Conservation (phyloP, 2,113 vertebrate species). For the Pomatostomus ruficeps region DNA sequence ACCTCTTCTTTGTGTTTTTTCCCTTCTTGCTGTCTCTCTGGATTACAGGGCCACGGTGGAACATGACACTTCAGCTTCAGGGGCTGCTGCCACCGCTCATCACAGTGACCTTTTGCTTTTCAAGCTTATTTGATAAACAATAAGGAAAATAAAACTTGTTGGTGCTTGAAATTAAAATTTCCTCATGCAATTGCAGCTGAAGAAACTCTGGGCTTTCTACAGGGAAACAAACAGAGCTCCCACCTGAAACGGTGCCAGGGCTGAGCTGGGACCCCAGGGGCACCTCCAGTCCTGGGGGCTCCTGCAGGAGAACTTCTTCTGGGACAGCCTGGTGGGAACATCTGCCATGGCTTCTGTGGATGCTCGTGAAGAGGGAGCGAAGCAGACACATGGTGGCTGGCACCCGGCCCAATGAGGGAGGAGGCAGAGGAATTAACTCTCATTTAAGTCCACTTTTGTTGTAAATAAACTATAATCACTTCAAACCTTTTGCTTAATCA, state of each 20-base stretch:
- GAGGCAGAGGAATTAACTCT: conserved; percentile 62
- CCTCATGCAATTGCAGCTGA: neutral
- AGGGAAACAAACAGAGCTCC: neutral
- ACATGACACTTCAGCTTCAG: neutral
- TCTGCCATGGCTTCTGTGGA: conserved; percentile 18
- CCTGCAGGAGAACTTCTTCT: neutral
- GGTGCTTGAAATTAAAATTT: neutral
- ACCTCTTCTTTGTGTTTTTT: neutral
- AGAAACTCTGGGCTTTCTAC: neutral
- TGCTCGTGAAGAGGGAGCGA: neutral
- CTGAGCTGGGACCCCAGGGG: neutral
- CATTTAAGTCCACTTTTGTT: conserved; percentile 67
- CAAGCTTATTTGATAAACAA: neutral
- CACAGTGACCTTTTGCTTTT: neutral
- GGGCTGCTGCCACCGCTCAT: neutral
- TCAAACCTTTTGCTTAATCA: conserved; percentile 69
- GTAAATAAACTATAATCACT: conserved; percentile 73
- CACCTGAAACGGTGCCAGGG: neutral
- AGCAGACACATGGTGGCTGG: conserved; percentile 46
- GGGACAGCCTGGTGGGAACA: neutral
- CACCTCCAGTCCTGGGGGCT: neutral
- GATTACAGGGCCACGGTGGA: neutral
- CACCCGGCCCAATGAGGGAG: neutral
- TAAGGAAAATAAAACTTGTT: neutral
- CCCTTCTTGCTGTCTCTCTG: neutral